A percentile compares a stretch with the other conserved stretches of the same genome.
Evolutionary conservation across 2,888 invertebrate species (phyloP).

Genomic region (Noctua comes): DNA sequence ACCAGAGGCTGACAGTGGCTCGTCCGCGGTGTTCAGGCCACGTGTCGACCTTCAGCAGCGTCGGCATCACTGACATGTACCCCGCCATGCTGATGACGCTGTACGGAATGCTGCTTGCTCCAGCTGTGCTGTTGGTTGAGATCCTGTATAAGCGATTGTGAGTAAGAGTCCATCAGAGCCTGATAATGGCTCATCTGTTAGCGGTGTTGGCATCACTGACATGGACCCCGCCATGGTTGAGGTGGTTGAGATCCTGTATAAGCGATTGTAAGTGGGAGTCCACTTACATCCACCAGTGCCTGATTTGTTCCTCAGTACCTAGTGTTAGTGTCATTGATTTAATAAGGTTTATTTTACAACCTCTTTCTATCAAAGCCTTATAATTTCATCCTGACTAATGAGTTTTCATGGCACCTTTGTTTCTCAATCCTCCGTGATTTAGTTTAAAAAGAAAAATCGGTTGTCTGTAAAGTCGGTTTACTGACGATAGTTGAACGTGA

Average conservation of each 20-base stretch:
- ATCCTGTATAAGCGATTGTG: slow-evolving; percentile 80
- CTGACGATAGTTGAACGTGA: too few species aligned
- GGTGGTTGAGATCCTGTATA: slow-evolving; percentile 79
- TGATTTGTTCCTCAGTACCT: background rate
- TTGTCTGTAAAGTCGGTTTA: too few species aligned
- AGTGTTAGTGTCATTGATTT: background rate
- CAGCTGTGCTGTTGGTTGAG: slow-evolving; percentile 82
- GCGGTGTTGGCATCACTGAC: slow-evolving; percentile 91
- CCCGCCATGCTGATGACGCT: slow-evolving; percentile 88
- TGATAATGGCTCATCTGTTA: slow-evolving; percentile 89
- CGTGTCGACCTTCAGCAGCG: slow-evolving; percentile 91
- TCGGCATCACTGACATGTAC: slow-evolving; percentile 90
- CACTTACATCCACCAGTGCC: background rate
- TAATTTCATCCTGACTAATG: background rate
- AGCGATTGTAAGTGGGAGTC: slow-evolving; percentile 77
- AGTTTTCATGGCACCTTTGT: background rate
- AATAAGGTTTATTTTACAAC: background rate
- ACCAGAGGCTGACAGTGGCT: slow-evolving; percentile 90
- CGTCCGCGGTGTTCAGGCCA: slow-evolving; percentile 90
- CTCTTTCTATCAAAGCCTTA: background rate
- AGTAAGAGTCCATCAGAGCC: slow-evolving; percentile 60
- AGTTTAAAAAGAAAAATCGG: too few species aligned
- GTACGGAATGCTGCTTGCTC: slow-evolving; percentile 84
- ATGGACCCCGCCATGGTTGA: slow-evolving; percentile 88
- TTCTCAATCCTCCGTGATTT: background rate